Base-by-base conservation (phyloP, 2,797 vertebrate species). In the Sebastes diploproa region DNA sequence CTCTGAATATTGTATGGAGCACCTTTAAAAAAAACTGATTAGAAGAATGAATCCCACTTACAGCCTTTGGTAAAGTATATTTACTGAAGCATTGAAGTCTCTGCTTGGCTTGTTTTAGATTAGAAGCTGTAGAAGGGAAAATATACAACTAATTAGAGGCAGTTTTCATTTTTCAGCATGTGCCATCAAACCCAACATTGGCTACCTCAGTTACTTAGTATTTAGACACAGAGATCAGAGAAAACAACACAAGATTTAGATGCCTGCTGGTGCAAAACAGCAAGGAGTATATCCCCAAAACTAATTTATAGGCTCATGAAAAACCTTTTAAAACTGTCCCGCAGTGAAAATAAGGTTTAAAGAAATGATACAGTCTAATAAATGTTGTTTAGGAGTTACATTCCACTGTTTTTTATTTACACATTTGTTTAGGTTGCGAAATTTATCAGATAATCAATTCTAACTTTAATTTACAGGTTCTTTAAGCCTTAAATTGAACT, bases 401-500 rank as follows among this genome's bases (percentile, higher is more conserved):
- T 27, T 71, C 23, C 22, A 0, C 54, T 11, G 10, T 22, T 58
- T 72, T 59, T 68, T 79, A 76, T 82, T 86, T 82, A 71, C 77
- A 54, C 62, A 30, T 22, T 22, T 70, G 72, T 76, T 85, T 81
- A 71, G n/a, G 59, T 74, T 46, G 61, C 9, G 14, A 61, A 60
- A 70, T 78, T 8, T 25, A 78, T 71, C 38, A 50, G 55, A 61
- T 29, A 66, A 84, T 91, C 71, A 71, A 82, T 77, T 50, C 18
- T 58, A 60, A 2, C 50, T 76, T 72, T 65, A 80, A 77, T 68
- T 70, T 25, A 38, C 42, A 54, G 76, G 32, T 80, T 75, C 34
- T 83, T 83, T 82, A 78, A 72, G 25, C 64, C 38, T 77, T 87
- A 77, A 88, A 81, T 88, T 66, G 78, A 69, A 82, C 46, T 6